These are phyloP conservation scores for Vulpes vulpes DNA, from an alignment of 2,113 vertebrate genomes.

Conservation along the genomic window DNA sequence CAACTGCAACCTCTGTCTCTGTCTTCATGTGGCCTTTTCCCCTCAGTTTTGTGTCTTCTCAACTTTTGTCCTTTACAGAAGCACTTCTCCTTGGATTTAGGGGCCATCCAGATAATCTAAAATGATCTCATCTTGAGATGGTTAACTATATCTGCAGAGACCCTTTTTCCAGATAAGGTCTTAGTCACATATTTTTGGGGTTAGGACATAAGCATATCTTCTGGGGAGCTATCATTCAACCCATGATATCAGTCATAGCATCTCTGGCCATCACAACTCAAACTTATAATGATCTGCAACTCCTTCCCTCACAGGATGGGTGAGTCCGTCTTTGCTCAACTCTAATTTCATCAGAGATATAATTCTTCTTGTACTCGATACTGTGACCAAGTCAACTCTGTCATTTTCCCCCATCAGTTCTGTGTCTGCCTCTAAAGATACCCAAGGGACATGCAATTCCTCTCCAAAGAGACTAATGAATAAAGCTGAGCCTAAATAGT, in stretches of 20 bases:
- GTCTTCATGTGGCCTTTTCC: background rate
- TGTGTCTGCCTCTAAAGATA: background rate
- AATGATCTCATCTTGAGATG: background rate
- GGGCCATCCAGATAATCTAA: background rate
- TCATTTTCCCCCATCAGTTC: background rate
- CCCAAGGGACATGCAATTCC: background rate
- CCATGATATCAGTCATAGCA: background rate
- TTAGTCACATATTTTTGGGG: background rate
- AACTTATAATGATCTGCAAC: background rate
- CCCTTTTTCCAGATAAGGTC: background rate
- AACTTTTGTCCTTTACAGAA: background rate
- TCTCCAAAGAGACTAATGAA: background rate
- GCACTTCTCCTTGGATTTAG: background rate
- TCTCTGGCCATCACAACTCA: background rate
- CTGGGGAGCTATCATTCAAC: background rate
- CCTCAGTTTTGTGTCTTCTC: background rate
- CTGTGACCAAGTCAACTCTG: background rate
- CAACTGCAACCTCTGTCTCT: background rate
- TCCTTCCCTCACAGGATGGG: background rate
- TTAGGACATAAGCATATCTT: background rate
- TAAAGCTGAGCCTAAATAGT: background rate
- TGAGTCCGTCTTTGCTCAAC: background rate
- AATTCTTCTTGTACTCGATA: background rate
- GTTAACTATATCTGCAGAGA: background rate
- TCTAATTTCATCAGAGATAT: constrained; percentile 21